Conservation (phyloP, 2,797 vertebrate species). For the Heterohyrax brucei region DNA sequence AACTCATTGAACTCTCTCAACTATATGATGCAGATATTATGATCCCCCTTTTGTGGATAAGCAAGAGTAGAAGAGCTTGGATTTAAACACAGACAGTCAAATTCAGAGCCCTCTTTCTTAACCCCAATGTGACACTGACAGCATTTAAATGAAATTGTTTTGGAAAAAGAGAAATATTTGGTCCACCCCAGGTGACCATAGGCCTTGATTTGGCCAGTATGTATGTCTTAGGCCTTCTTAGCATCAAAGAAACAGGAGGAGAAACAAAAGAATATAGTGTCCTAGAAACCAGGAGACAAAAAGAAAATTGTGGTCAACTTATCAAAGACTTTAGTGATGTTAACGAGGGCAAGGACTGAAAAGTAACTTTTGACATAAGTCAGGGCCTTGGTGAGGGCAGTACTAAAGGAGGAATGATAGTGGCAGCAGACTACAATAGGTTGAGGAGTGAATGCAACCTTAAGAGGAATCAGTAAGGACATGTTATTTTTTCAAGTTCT, state of each 20-base stretch:
- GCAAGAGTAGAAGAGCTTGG: background rate
- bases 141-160: background rate
- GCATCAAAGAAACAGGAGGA: background rate
- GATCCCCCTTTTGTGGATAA: background rate
- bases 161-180: background rate
- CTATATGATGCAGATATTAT: background rate
- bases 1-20: background rate
- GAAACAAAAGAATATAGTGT: background rate
- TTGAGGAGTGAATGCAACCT: background rate
- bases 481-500: slow-evolving; percentile 19
- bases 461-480: background rate
- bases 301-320: background rate
- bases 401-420: background rate
- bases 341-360: background rate
- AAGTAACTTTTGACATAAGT: background rate
- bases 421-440: background rate
- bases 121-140: background rate
- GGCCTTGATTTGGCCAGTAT: background rate
- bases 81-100: background rate
- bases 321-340: background rate
- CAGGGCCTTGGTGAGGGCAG: background rate
- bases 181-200: background rate
- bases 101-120: slow-evolving; percentile 7
- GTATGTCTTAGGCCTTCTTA: background rate
- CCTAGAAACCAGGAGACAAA: slow-evolving; percentile 14